These are phyloP conservation scores for Gymnoscopelus microlampas DNA, from an alignment of 2,797 vertebrate genomes.

Conservation along the genomic window DNA sequence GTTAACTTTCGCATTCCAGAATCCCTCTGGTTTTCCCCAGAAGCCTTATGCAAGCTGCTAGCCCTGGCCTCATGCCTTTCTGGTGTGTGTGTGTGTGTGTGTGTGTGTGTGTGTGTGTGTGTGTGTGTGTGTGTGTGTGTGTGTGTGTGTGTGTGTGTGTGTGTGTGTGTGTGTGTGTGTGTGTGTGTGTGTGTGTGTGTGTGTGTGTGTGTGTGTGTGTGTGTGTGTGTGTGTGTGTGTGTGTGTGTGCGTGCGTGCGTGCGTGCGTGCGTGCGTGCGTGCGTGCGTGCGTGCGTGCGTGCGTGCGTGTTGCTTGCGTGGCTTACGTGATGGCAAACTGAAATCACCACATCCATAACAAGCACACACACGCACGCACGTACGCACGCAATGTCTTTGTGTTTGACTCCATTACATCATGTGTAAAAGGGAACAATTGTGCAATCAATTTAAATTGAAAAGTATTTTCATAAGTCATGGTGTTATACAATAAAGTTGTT, in stretches of 20 bases:
- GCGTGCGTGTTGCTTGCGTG: too few species aligned
- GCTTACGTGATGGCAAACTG: too few species aligned
- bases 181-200: not conserved
- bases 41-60: constrained; percentile 9
- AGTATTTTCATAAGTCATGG: too few species aligned
- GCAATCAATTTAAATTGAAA: too few species aligned
- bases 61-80: constrained; percentile 9
- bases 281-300: too few species aligned
- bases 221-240: too few species aligned
- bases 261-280: too few species aligned
- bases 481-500: too few species aligned
- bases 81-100: not conserved
- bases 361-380: not conserved
- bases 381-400: not conserved
- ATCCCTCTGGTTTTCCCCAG: constrained; percentile 1
- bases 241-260: too few species aligned
- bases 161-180: not conserved
- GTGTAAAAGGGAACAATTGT: too few species aligned
- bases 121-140: not conserved
- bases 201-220: not conserved
- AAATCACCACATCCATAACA: too few species aligned
- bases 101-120: not conserved
- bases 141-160: not conserved
- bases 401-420: too few species aligned
- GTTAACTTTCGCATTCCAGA: not conserved